phyloP scores from a whole-genome alignment of 1,140 invertebrate genomes.

The Yoshiicerus persimilis region DNA sequence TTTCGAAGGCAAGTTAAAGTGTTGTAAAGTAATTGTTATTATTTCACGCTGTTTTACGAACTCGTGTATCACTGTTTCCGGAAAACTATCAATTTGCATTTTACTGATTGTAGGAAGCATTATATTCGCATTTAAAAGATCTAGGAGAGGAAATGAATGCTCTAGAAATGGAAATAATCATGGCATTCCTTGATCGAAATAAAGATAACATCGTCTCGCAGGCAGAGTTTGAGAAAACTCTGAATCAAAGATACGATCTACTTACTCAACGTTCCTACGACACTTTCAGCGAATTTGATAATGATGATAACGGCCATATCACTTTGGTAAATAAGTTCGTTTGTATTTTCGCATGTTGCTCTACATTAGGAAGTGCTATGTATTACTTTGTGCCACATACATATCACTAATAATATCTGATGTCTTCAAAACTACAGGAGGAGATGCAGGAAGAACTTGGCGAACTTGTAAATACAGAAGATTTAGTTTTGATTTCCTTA shows the following conservation, averaged over 20 bases:
- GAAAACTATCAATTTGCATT: not conserved
- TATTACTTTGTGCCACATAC: too few species aligned
- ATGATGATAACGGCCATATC: not conserved
- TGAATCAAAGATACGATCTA: not conserved
- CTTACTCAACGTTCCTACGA: not conserved
- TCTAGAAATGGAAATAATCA: not conserved
- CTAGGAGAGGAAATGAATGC: slow-evolving; percentile 1
- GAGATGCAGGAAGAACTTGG: not conserved
- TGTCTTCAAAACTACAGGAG: not conserved
- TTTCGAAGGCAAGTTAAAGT: not conserved
- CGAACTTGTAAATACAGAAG: not conserved
- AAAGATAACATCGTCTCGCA: not conserved
- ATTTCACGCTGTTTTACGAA: too few species aligned
- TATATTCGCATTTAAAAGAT: not conserved
- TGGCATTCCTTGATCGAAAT: not conserved
- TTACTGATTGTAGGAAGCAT: not conserved
- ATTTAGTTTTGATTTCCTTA: not conserved
- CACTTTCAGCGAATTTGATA: not conserved
- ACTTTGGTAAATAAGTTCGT: not conserved
- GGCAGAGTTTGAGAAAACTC: not conserved
- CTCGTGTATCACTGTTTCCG: too few species aligned
- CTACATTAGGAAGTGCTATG: too few species aligned
- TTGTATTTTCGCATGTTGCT: not conserved
- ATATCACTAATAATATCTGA: not conserved
- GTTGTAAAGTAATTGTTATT: not conserved